Conservation (phyloP, 2,113 vertebrate genomes). For the chimpanzee (Pan troglodytes) region NHGRI_mPanTro3-v2.1_pri NC_072409.2:32565501-32566000, state of each 20-base stretch:
- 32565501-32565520: not conserved
- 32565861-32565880: not conserved
- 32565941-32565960: not conserved
- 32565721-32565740: slow-evolving; percentile 5
- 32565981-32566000: not conserved
- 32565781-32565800: not conserved
- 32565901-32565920: not conserved
- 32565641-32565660: not conserved
- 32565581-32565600: not conserved
- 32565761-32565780: not conserved
- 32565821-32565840: not conserved
- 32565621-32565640: not conserved
- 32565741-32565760: not conserved
- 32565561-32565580: not conserved
- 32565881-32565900: not conserved
- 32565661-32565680: not conserved
- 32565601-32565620: slow-evolving; percentile 9
- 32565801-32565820: not conserved
- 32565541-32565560: not conserved
- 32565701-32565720: not conserved
- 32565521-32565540: not conserved
- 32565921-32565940: not conserved
- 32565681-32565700: not conserved
- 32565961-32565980: not conserved
- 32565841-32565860: not conserved